Evolutionary conservation across 2,888 invertebrate genomes (phyloP).

Genomic region (Dasypogon diadema): DNA sequence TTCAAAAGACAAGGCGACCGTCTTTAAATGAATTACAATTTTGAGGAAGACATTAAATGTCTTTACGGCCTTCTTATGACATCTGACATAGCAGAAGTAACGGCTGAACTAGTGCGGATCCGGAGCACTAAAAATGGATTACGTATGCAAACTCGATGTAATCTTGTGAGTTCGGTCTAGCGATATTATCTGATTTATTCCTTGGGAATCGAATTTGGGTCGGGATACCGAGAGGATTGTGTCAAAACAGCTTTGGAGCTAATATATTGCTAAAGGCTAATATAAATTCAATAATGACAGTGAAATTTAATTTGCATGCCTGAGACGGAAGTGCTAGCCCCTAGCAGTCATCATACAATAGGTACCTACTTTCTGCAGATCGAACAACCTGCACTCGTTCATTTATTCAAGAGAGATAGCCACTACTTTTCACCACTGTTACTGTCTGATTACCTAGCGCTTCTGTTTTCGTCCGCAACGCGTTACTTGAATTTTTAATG

Average conservation of each 20-base stretch:
- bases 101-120: neutral
- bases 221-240: neutral
- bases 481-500: slow-evolving; percentile 51
- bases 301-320: neutral
- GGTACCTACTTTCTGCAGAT: too few relatives aligned
- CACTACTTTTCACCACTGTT: too few relatives aligned
- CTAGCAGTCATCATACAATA: too few relatives aligned
- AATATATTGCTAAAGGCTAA: neutral
- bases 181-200: slow-evolving; percentile 6
- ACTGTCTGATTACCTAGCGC: too few relatives aligned
- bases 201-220: neutral
- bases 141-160: slow-evolving; percentile 3
- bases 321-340: too few relatives aligned
- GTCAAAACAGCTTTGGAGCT: neutral
- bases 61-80: neutral
- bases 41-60: slow-evolving; percentile 8
- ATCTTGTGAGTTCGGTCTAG: slow-evolving; percentile 1
- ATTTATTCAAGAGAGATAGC: neutral
- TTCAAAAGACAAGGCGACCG: slow-evolving; percentile 21
- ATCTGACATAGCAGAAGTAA: neutral
- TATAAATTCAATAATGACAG: neutral
- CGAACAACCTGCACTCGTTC: too few relatives aligned
- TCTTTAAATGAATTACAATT: slow-evolving; percentile 34
- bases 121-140: slow-evolving; percentile 1
- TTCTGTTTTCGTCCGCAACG: neutral